Percentiles rank a stretch among this genome's conserved stretches.
Evolutionary conservation across 2,113 vertebrate species (phyloP).

Genomic region (Todiramphus saurophagus): DNA sequence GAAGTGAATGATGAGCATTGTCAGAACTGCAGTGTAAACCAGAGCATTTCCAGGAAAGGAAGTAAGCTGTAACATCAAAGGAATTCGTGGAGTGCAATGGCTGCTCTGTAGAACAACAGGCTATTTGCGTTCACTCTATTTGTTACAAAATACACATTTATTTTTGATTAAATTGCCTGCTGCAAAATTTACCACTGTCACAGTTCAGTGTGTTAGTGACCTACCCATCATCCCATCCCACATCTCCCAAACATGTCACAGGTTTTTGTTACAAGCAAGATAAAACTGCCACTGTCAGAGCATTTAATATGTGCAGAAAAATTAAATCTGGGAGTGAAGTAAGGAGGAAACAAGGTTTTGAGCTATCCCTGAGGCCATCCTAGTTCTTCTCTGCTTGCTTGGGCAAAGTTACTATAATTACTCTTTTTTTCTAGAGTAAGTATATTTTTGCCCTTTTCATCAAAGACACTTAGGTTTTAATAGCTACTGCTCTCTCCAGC

Average conservation of each 20-base stretch:
- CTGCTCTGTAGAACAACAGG: neutral
- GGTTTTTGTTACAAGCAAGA: neutral
- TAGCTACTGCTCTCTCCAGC: constrained; percentile 10
- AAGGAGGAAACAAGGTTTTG: constrained; percentile 52
- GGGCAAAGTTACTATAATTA: constrained; percentile 30
- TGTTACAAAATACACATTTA: neutral
- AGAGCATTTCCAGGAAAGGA: constrained; percentile 9
- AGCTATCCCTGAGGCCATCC: constrained; percentile 46
- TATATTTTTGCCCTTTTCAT: constrained; percentile 39
- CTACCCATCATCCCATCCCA: neutral
- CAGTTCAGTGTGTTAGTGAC: neutral
- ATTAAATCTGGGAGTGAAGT: constrained; percentile 53
- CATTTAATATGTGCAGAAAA: constrained; percentile 33
- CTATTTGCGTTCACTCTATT: neutral
- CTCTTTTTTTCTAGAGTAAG: constrained; percentile 45
- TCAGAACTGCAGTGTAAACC: constrained; percentile 9
- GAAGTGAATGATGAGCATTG: constrained; percentile 44
- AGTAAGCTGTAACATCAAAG: constrained; percentile 6
- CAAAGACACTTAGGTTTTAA: constrained; percentile 28
- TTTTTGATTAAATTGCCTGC: neutral
- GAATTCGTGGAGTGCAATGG: neutral
- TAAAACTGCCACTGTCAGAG: neutral
- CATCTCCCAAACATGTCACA: accelerated
- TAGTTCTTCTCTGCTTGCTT: constrained; percentile 23
- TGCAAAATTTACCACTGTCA: neutral